phyloP scores from a whole-genome alignment of 2,797 vertebrate species.

The Acrocephalus scirpaceus region DNA sequence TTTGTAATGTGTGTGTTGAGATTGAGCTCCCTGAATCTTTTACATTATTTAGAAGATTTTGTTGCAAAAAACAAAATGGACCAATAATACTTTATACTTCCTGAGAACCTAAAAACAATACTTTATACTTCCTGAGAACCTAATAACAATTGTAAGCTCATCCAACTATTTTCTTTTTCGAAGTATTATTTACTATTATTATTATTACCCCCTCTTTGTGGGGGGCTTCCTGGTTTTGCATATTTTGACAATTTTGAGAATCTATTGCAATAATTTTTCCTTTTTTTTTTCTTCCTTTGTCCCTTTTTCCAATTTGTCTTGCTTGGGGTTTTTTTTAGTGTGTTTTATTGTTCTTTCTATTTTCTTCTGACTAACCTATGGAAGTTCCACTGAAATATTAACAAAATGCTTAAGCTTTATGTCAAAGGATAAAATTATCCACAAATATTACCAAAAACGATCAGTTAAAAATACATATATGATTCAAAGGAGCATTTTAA shows the following conservation, averaged over 20 bases:
- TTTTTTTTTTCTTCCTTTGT: not conserved
- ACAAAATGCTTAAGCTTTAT: not conserved
- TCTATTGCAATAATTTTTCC: not conserved
- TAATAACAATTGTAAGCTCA: not conserved
- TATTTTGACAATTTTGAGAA: not conserved
- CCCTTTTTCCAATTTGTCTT: not conserved
- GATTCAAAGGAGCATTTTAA: not conserved
- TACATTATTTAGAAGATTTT: not conserved
- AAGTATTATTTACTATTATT: not conserved
- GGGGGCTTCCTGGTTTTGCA: not conserved
- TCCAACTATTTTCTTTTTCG: not conserved
- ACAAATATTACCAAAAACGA: not conserved
- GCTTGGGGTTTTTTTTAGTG: fast-evolving
- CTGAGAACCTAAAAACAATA: not conserved
- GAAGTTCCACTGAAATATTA: not conserved
- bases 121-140: not conserved
- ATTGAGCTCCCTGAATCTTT: not conserved
- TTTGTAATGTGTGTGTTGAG: not conserved
- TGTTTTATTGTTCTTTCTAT: not conserved
- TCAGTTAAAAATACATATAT: not conserved
- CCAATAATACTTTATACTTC: not conserved
- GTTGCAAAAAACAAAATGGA: not conserved
- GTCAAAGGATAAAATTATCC: not conserved
- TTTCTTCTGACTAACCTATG: not conserved
- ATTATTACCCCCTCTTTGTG: not conserved